Conservation (phyloP, 1,140 invertebrate genomes). For the Trachymyrmex cornetzi region DNA sequence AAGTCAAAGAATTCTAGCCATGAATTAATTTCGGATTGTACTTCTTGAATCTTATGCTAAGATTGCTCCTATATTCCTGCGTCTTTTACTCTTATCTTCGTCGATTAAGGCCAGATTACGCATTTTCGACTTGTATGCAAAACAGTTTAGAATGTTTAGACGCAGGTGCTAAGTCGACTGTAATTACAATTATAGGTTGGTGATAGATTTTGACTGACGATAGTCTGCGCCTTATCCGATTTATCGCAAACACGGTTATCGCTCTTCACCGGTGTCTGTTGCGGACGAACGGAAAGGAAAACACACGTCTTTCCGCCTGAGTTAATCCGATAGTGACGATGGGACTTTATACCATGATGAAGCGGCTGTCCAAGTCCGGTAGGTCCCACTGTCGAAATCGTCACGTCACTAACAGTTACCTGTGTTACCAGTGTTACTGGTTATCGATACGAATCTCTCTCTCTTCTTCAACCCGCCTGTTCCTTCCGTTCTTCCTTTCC, state of each 20-base stretch:
- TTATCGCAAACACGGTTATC: constrained; percentile 57
- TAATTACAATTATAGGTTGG: neutral
- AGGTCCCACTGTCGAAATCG: constrained; percentile 77
- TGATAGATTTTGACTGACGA: constrained; percentile 53
- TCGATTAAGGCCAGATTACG: neutral
- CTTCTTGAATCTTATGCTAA: neutral
- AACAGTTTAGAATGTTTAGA: neutral
- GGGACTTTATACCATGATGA: constrained; percentile 69
- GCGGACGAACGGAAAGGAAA: constrained; percentile 58
- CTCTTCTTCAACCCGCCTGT: constrained; percentile 1
- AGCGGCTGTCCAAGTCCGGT: constrained; percentile 67
- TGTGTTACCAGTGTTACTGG: constrained; percentile 78
- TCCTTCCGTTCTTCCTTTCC: constrained; percentile 24
- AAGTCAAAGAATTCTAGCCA: neutral
- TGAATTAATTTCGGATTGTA: neutral
- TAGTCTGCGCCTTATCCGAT: constrained; percentile 38
- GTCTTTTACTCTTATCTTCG: neutral
- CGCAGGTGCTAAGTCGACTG: neutral
- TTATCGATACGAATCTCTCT: constrained; percentile 76
- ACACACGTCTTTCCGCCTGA: constrained; percentile 57
- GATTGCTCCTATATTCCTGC: neutral
- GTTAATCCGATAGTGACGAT: constrained; percentile 68
- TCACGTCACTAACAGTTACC: constrained; percentile 79
- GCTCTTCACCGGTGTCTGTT: constrained; percentile 44
- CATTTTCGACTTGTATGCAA: neutral